phyloP scores from a whole-genome alignment of 2,888 invertebrate species.

The Dicyrtoma fusca region DNA sequence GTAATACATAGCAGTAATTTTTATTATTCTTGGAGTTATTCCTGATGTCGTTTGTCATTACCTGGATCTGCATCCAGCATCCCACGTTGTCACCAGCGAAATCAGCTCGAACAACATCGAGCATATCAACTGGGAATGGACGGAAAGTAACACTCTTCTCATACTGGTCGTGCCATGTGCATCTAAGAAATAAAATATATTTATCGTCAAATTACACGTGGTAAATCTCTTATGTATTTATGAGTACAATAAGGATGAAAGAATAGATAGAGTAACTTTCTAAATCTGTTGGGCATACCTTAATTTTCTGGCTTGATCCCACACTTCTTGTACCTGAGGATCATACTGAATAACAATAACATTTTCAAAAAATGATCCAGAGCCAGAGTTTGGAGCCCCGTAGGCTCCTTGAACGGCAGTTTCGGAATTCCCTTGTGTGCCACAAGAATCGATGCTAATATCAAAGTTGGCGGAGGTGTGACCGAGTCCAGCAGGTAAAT shows the following conservation, averaged over 20 bases:
- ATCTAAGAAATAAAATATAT: conserved; percentile 62
- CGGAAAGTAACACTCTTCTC: conserved; percentile 93
- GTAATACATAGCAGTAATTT: no score
- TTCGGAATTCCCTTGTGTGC: conserved; percentile 88
- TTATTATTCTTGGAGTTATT: not conserved
- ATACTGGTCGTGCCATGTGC: conserved; percentile 94
- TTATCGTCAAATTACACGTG: no score
- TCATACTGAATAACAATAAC: conserved; percentile 92
- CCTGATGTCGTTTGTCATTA: conserved; percentile 39
- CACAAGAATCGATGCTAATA: conserved; percentile 87
- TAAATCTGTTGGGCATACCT: conserved; percentile 54
- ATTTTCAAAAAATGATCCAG: conserved; percentile 91
- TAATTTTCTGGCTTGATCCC: conserved; percentile 91
- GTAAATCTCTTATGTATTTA: not conserved
- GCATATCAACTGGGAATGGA: conserved; percentile 93
- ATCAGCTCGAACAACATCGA: conserved; percentile 91
- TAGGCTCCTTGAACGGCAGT: conserved; percentile 72
- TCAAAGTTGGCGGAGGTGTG: conserved; percentile 86
- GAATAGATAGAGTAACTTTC: not conserved
- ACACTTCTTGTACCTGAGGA: conserved; percentile 85
- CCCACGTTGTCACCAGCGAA: conserved; percentile 95
- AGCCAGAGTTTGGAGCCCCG: conserved; percentile 83
- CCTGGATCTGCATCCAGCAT: conserved; percentile 96
- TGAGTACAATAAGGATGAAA: not conserved
- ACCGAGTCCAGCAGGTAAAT: conserved; percentile 84